Conservation (phyloP, 1,140 invertebrate species). For the Leptoteleia sp. region DNA sequence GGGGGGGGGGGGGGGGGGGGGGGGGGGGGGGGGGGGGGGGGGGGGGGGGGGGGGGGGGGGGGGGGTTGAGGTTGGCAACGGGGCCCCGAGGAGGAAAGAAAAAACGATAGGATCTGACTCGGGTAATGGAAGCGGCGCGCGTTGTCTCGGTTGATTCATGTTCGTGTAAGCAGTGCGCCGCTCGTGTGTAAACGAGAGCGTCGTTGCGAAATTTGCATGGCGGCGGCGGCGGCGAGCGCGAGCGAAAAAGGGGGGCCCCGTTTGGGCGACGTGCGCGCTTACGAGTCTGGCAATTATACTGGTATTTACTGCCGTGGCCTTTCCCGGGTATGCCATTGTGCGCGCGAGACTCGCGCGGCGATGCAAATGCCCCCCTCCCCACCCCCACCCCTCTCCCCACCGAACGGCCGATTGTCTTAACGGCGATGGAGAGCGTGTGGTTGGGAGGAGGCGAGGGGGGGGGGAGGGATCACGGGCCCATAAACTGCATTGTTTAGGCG, state of each 20-base stretch:
- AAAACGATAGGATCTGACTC: constrained; percentile 51
- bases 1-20: too few relatives aligned
- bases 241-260: constrained; percentile 52
- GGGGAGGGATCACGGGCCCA: constrained; percentile 57
- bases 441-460: constrained; percentile 13
- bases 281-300: constrained; percentile 74
- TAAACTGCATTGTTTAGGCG: constrained; percentile 79
- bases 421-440: too few relatives aligned
- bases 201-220: constrained; percentile 64
- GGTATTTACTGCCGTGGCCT: constrained; percentile 77
- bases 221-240: constrained; percentile 32
- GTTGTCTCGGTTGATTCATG: constrained; percentile 64
- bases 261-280: constrained; percentile 41
- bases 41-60: not conserved
- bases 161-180: constrained; percentile 21
- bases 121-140: constrained; percentile 49
- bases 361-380: constrained; percentile 72
- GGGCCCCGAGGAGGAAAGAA: constrained; percentile 6
- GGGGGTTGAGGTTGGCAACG: too few relatives aligned
- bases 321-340: constrained; percentile 74
- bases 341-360: constrained; percentile 64
- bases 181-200: constrained; percentile 57
- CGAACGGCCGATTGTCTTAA: constrained; percentile 78
- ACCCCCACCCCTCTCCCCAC: too few relatives aligned
- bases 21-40: too few relatives aligned